A percentile compares a stretch with the other conserved stretches of the same genome.
Conservation (phyloP, 2,888 invertebrate genomes). For the Synergus laeviventris region DNA sequence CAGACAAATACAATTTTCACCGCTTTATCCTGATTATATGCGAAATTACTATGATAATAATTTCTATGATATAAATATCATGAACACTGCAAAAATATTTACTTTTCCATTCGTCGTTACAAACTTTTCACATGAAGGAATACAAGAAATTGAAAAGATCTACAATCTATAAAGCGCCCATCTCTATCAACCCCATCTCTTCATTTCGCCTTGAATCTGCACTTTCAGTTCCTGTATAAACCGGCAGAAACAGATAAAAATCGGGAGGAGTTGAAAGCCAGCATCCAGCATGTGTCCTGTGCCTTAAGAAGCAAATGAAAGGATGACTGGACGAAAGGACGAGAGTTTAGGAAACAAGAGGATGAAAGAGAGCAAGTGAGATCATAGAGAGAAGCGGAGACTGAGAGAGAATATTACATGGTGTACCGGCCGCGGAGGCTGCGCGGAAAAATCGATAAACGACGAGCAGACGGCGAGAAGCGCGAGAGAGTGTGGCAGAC, state of each 20-base stretch:
- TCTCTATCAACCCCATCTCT: not conserved
- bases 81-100: not conserved
- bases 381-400: slow-evolving; percentile 40
- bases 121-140: too few relatives aligned
- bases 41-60: not conserved
- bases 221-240: slow-evolving; percentile 2
- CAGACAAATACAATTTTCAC: not conserved
- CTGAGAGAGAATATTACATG: slow-evolving; percentile 32
- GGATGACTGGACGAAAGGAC: slow-evolving; percentile 34
- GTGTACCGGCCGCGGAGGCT: slow-evolving; percentile 69
- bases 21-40: not conserved
- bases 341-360: slow-evolving; percentile 31
- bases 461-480: slow-evolving; percentile 57
- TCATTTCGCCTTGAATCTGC: slow-evolving; percentile 16
- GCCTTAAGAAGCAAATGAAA: slow-evolving; percentile 18
- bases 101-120: too few relatives aligned
- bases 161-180: not conserved
- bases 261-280: not conserved
- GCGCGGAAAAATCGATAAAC: slow-evolving; percentile 74
- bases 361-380: slow-evolving; percentile 35
- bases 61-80: not conserved
- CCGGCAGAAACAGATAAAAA: not conserved
- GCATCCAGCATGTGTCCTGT: not conserved
- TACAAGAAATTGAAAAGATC: not conserved
- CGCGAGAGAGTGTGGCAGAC: slow-evolving; percentile 66